Evolutionary conservation across 2,113 vertebrate genomes (phyloP), one percentile per base, ranked within the genome.

Genomic region (Labrus mixtus): DNA sequence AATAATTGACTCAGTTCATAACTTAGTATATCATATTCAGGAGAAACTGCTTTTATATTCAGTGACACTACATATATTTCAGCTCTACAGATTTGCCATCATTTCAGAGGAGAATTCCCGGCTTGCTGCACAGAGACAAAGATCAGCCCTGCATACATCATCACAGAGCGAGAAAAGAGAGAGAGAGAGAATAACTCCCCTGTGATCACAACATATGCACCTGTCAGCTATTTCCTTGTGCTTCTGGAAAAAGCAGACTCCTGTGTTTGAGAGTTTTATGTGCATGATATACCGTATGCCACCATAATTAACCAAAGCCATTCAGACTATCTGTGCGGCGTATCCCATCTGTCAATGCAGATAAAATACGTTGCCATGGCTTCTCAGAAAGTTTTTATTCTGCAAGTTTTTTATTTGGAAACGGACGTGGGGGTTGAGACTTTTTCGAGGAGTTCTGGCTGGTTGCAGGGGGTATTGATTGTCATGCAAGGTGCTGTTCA

Each of bases 191-290:
- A 63, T 43, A 51, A 62, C 61, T 68, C 62, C 73, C 62, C 11
- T 72, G 74, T 62, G 71, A 79, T 72, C 61, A 4, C 22, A 71
- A 53, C 85, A 58, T 70, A 74, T 83, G 76, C 84, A 82, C 46
- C 72, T 54, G 25, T 72, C 75, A 81, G 75, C 63, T 51, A 17
- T 51, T 76, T 82, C 46, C 71, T 41, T 10, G 29, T 39, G 57
- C 71, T 73, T 60, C 73, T 17, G 66, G 17, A 29, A 66, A 39
- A 48, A 63, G 72, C 37, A 4, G 25, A 36, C 51, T 51, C 58
- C 0, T 46, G 56, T 22, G n/a, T 68, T 58, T 63, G 48, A 87
- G 75, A 68, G 64, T 64, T 84, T 79, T 79, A 64, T 69, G 72
- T 51, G 70, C 68, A 64, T 33, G 13, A 78, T 84, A 76, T 78